Conservation (phyloP, 53 echinoderm and acorn worm genomes). For the Antedon mediterranea region DNA sequence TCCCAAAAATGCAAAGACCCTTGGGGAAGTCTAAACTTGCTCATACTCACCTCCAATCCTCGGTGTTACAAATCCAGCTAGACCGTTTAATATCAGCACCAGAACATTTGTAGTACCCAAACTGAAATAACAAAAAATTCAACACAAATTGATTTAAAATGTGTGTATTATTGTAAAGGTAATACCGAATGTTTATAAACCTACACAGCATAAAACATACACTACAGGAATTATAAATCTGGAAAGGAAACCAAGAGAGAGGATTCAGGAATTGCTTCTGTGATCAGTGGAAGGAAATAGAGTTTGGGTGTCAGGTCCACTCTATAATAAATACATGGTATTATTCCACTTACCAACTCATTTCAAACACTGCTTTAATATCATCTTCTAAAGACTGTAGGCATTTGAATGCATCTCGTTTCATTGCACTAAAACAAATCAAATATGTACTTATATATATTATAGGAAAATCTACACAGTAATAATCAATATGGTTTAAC, state of each 20-base stretch:
- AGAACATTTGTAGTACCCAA: constrained; percentile 25
- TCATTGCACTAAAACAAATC: constrained; percentile 34
- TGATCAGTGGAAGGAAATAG: too few species aligned
- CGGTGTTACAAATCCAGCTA: constrained; percentile 60
- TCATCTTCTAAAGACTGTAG: constrained; percentile 70
- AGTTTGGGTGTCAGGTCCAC: too few species aligned
- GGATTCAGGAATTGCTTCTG: too few species aligned
- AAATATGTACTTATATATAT: background rate
- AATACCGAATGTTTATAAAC: too few species aligned
- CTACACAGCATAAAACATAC: too few species aligned
- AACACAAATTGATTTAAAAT: background rate
- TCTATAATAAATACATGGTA: background rate
- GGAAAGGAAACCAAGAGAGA: too few species aligned
- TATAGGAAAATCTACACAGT: too few species aligned
- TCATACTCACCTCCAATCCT: constrained; percentile 85
- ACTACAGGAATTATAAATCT: too few species aligned
- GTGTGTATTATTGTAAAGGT: too few species aligned
- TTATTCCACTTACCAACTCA: constrained; percentile 32
- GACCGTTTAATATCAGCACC: constrained; percentile 53
- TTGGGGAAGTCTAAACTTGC: too few species aligned
- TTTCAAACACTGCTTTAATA: constrained; percentile 51
- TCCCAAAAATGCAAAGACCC: too few species aligned
- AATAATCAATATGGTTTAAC: too few species aligned
- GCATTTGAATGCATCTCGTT: constrained; percentile 73
- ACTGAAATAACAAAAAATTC: background rate